These are phyloP conservation scores for Python bivittatus DNA, from an alignment of 2,113 vertebrate species.

Conservation along the genomic window DNA sequence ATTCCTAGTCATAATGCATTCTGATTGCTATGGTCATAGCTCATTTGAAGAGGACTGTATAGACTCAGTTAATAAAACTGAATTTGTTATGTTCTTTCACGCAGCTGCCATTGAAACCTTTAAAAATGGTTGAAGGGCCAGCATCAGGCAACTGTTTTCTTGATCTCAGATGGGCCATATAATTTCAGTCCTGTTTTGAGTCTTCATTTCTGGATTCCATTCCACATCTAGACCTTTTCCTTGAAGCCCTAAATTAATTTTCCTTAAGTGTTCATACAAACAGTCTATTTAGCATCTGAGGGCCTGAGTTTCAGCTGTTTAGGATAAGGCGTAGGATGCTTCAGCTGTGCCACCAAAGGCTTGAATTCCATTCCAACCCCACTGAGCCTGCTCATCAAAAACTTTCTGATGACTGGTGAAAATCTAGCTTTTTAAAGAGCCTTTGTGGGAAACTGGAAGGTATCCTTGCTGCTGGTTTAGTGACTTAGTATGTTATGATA, in stretches of 20 bases:
- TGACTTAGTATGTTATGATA: too few relatives aligned
- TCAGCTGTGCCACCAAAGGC: neutral
- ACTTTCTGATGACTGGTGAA: neutral
- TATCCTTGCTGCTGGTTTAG: too few relatives aligned
- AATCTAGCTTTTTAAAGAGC: neutral
- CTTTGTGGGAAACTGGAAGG: too few relatives aligned
- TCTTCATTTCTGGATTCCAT: neutral
- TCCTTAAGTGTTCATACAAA: neutral
- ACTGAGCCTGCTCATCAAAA: neutral
- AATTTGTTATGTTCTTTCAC: neutral
- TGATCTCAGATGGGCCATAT: neutral
- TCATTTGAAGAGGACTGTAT: neutral
- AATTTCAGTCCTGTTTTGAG: neutral
- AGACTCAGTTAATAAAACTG: neutral
- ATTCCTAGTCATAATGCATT: neutral
- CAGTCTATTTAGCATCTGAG: neutral
- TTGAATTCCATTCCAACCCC: neutral
- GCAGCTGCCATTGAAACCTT: neutral
- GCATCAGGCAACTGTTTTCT: neutral
- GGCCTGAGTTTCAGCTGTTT: neutral
- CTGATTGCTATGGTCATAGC: neutral
- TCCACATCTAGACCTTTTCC: neutral
- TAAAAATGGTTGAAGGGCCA: neutral
- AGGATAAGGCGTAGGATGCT: neutral
- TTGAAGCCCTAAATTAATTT: neutral